Base-by-base conservation (phyloP, 2,797 vertebrate genomes). In the Lithobates sylvaticus region DNA sequence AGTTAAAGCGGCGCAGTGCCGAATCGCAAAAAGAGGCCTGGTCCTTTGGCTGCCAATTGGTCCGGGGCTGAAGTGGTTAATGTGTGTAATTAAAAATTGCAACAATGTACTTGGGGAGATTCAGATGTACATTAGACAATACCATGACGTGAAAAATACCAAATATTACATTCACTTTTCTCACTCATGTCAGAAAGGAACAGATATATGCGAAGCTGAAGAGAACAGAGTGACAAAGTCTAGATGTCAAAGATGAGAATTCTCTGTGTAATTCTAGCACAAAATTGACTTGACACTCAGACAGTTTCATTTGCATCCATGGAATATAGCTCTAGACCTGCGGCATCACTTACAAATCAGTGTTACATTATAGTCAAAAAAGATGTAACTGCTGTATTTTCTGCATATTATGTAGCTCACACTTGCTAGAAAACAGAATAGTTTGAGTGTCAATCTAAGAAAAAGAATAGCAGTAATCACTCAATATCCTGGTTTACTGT, bases 241-340 rank as follows among this genome's bases (percentile, higher is more conserved):
- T 67, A 67, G 65, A 36, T 81, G 67, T 70, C 61, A 75, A 27
- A 74, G 36, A 47, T 29, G 34, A 65, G 50, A 74, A 29, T 44
- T 67, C 50, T 74, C 61, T 75, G 61, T 58, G 64, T 32, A 65
- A 67, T 67, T 83, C 54, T 23, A 74, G 54, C 71, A 73, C 34
- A 82, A 64, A 74, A 82, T 82, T 82, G 80, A 42, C 80, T 82
- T 82, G 70, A 82, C 70, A 83, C 54, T 36, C n/a, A 75, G 71
- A 75, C 71, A 26, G 26, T 83, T 64, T 50, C 58, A 74, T 83
- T 65, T 83, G 71, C 72, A 75, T 74, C 50, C 71, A 65, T n/a
- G 71, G 70, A 83, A 81, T 16, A 65, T 36, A 58, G 9, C 42
- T 64, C 23, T 64, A 21, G 73, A 83, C 81, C 81, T 29, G 23